Evolutionary conservation across 2,888 invertebrate genomes (phyloP).

Genomic region (Drosophila paramelanica): DNA sequence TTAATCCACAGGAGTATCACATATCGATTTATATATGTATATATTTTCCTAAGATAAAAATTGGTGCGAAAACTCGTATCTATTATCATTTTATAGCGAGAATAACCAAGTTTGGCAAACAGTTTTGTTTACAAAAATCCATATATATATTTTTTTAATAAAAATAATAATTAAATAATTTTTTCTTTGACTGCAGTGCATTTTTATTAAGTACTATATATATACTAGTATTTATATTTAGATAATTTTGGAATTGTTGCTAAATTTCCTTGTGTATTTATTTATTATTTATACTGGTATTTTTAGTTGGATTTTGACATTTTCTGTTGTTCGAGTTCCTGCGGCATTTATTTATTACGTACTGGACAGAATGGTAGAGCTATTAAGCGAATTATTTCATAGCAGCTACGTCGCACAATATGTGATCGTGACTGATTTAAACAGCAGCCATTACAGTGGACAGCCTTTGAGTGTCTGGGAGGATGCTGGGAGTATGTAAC

Average conservation of each 20-base stretch:
- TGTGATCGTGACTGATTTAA: slow-evolving; percentile 60
- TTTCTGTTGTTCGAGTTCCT: slow-evolving; percentile 2
- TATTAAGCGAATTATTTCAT: slow-evolving; percentile 53
- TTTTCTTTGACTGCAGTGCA: neutral
- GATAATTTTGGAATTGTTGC: too few relatives aligned
- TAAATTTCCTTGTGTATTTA: too few relatives aligned
- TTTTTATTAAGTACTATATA: neutral
- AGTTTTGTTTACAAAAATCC: too few relatives aligned
- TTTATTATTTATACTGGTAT: neutral
- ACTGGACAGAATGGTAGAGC: slow-evolving; percentile 25
- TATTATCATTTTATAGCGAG: too few relatives aligned
- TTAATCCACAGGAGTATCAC: too few relatives aligned
- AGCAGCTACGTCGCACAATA: slow-evolving; percentile 34
- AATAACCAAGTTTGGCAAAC: too few relatives aligned
- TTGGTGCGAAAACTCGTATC: too few relatives aligned
- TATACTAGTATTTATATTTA: too few relatives aligned
- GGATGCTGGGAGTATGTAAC: slow-evolving; percentile 53
- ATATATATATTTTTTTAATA: too few relatives aligned
- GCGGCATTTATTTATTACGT: slow-evolving; percentile 32
- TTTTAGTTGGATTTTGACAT: neutral
- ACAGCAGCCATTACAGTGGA: slow-evolving; percentile 41
- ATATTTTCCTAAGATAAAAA: too few relatives aligned
- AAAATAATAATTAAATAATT: too few relatives aligned
- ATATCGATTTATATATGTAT: too few relatives aligned
- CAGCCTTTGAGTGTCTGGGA: slow-evolving; percentile 2